Evolutionary conservation across 1,140 invertebrate species (phyloP), one percentile per base, ranked within the genome.

Genomic region (Cylas formicarius): DNA sequence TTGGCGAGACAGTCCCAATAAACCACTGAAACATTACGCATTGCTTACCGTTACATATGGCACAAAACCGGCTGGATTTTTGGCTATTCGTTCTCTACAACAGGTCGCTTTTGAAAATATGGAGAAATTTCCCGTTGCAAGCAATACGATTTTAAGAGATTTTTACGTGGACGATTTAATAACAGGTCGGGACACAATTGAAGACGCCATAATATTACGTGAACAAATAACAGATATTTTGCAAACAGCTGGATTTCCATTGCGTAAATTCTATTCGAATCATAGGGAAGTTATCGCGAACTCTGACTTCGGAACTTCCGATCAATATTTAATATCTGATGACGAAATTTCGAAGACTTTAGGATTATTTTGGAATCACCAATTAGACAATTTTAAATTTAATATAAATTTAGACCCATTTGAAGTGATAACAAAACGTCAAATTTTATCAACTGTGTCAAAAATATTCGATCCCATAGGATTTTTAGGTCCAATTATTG

Each of bases 401-500:
- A 17, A 19, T 14, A 5, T 43, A 20, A 43, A 36, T 10, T 23
- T 31, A 1, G 16, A 44, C 10, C 6, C 13, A 10, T 13, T 10
- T 10, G 3, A 6, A 38, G n/a, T n/a, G n/a, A 29, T 37, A 28
- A 32, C 27, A 4, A 47, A 47, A 17, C 9, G 44, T 10, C 32
- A 16, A 9, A 32, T 43, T 3, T 17, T 47, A 33, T 31, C 44
- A 24, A 16, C 14, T 16, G 24, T 47, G 19, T 18, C 18, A 10
- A 27, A 47, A 42, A 10, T 47, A 4, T 47, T 32, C 34, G 44
- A 46, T 14, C n/a, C 27, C 7, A 27, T 46, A 21, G 44, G 44
- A 29, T 14, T 27, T 13, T 20, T 40, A 13, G 45, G 57, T 13
- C 69, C 68, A 10, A 23, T 66, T 3, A 57, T 58, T 9, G 48